phyloP scores from a whole-genome alignment of 2,797 vertebrate species.

The Sebastes vulpes region DNA sequence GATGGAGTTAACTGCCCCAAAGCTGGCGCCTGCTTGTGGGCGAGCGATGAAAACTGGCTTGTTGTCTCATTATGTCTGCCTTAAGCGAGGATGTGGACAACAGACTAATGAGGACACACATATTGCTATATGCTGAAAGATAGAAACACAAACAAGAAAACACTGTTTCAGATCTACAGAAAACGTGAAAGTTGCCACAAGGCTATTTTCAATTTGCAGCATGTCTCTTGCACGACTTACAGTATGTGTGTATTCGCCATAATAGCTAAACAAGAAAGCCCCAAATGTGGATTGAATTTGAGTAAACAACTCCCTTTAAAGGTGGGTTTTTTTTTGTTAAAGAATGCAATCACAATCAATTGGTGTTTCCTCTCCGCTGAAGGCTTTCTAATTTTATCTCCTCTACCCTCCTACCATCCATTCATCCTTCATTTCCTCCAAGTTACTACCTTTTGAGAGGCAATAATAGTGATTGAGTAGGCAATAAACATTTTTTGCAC shows the following conservation, averaged over 20 bases:
- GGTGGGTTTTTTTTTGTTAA: background rate
- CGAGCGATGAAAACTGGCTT: conserved; percentile 18
- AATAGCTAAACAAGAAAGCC: background rate
- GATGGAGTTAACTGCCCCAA: conserved; percentile 9
- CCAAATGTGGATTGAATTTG: conserved; percentile 21
- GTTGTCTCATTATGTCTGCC: conserved; percentile 47
- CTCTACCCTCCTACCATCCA: background rate
- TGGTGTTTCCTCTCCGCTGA: background rate
- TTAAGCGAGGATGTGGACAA: conserved; percentile 41
- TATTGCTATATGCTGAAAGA: background rate
- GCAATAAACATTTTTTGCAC: conserved; percentile 1
- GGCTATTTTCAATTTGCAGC: conserved; percentile 34
- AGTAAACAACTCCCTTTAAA: conserved; percentile 28
- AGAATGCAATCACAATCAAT: conserved; percentile 5
- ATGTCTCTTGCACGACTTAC: background rate
- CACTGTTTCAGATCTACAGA: background rate
- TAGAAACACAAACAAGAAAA: conserved; percentile 13
- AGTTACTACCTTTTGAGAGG: conserved; percentile 7
- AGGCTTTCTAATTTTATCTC: conserved; percentile 27
- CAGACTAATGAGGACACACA: conserved; percentile 53
- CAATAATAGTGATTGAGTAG: background rate
- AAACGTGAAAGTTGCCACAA: conserved; percentile 10
- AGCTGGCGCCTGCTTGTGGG: background rate
- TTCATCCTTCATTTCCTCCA: conserved; percentile 21
- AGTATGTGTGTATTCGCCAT: background rate